Base-by-base conservation (phyloP, 2,797 vertebrate genomes). In the Orientallactaga sibirica region DNA sequence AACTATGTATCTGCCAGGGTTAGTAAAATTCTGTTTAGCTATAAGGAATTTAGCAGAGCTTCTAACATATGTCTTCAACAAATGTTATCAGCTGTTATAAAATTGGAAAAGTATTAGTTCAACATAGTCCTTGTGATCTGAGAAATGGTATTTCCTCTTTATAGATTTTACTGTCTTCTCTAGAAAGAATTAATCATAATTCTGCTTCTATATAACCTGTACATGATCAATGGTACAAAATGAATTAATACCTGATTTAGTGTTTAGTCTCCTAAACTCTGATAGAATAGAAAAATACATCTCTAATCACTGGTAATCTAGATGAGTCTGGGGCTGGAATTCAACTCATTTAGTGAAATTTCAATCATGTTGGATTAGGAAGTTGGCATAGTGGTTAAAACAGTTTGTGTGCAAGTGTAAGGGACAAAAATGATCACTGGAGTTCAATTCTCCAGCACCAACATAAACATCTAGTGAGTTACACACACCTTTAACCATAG, bases 141-240 rank as follows among this genome's bases (percentile, higher is more conserved):
- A 90, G 62, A 73, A 92, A 79, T 73, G 16, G 5, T 7, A 90
- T 94, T 95, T 87, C 25, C 25, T 80, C 24, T 86, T 27, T 88
- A 80, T 94, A 92, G 9, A 24, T 0, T 71, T 89, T 22, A 64
- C 76, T 25, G 58, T 7, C 37, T 92, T 5, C 64, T 84, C 16
- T 12, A 55, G 25, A 58, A 58, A 61, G 0, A 94, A 92, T 90
- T 52, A 79, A 66, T 88, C 25, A 25, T 25, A 83, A 52, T 84
- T 77, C 29, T 80, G 25, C 43, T 73, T 2, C 76, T 14, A 76
- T 5, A 81, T 48, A 88, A 82, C 10, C 48, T 79, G 29, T 62
- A 66, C 14, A 71, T 74, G 82, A 27, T 41, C 25, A 83, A 62
- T 33, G 75, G 66, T 41, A 85, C 3, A 68, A 92, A 62, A 88